Conservation (phyloP, 1,140 invertebrate genomes). For the Diploscapter pachys region DNA sequence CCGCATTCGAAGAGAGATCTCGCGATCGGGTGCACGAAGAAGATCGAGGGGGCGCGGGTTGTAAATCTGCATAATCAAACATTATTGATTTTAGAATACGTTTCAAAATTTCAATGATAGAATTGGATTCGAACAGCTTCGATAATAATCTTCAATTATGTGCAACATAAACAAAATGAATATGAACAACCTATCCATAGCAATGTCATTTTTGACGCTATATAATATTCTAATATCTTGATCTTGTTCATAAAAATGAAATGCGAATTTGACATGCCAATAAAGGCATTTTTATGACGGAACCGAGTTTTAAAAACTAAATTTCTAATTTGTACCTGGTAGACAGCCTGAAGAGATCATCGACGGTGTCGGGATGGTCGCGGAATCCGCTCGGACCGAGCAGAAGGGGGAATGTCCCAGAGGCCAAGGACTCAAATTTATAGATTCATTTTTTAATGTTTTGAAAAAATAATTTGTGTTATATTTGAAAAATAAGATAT, state of each 20-base stretch:
- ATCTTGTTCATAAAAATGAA: no score
- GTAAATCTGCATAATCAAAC: slow-evolving; percentile 57
- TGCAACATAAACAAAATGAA: no score
- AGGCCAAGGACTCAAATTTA: slow-evolving; percentile 72
- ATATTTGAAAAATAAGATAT: no score
- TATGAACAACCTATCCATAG: no score
- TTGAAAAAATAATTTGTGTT: slow-evolving; percentile 31
- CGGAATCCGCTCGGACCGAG: slow-evolving; percentile 70
- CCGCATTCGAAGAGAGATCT: slow-evolving; percentile 77
- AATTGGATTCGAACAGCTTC: background rate
- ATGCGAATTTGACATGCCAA: no score
- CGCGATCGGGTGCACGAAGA: slow-evolving; percentile 73
- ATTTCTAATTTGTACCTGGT: slow-evolving; percentile 64
- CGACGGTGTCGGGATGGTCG: slow-evolving; percentile 93
- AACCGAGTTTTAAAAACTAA: background rate
- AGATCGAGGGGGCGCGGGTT: slow-evolving; percentile 75
- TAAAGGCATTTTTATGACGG: slow-evolving; percentile 6
- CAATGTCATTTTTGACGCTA: no score
- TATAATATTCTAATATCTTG: no score
- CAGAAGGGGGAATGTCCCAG: slow-evolving; percentile 77
- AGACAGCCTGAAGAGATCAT: slow-evolving; percentile 88
- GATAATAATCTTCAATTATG: background rate
- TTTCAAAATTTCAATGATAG: background rate
- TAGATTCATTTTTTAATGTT: slow-evolving; percentile 28
- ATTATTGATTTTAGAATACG: no score